Evolutionary conservation across 1,140 invertebrate genomes (phyloP).

Genomic region (Bombus polaris): DNA sequence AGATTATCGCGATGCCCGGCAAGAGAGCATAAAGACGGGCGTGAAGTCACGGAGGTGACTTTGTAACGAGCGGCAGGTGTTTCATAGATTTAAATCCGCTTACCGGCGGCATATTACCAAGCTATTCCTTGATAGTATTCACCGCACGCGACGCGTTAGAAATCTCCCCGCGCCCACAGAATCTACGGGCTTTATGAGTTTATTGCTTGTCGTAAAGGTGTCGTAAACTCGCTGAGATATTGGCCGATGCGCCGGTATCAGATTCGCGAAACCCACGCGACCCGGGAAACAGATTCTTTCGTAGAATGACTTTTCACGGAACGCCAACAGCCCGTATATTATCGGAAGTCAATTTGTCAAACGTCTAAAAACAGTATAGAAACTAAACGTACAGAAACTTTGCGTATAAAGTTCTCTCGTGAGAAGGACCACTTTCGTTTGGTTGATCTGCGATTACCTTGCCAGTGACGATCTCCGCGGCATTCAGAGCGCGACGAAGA

Average conservation of each 20-base stretch:
- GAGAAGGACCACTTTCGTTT: neutral
- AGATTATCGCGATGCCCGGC: neutral
- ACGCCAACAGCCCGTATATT: neutral
- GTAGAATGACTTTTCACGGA: neutral
- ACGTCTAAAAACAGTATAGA: neutral
- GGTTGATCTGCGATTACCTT: neutral
- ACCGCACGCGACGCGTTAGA: conserved; percentile 24
- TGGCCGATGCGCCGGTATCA: conserved; percentile 8
- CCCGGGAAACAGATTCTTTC: neutral
- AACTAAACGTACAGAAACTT: too few relatives aligned
- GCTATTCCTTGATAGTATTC: neutral
- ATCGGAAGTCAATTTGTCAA: neutral
- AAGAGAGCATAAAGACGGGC: neutral
- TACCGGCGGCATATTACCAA: conserved; percentile 20
- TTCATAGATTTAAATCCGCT: conserved; percentile 29
- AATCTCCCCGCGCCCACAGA: conserved; percentile 12
- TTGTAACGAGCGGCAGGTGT: conserved; percentile 31
- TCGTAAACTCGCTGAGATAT: conserved; percentile 43
- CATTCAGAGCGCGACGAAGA: conserved; percentile 24
- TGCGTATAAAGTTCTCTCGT: neutral
- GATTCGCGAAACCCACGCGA: conserved; percentile 5
- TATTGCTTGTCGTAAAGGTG: conserved; percentile 33
- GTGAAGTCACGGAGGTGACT: neutral
- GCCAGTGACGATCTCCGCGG: neutral
- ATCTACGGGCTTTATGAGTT: conserved; percentile 43